Conservation (phyloP, 2,113 vertebrate species). For the Grus americana region DNA sequence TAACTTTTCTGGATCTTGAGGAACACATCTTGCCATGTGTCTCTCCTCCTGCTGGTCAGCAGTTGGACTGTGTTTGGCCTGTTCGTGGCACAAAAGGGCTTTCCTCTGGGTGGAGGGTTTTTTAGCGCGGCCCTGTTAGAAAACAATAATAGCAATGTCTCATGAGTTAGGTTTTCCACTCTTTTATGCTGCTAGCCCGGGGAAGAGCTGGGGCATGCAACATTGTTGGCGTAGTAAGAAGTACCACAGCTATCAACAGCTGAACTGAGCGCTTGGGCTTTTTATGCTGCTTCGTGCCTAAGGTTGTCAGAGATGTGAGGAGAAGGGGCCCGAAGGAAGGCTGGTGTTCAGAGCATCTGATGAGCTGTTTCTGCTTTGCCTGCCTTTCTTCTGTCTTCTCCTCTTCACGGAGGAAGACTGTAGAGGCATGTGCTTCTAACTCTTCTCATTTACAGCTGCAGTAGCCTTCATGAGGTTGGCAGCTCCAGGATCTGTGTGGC, state of each 20-base stretch:
- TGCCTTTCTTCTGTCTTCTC: neutral
- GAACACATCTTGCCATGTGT: neutral
- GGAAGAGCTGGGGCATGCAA: neutral
- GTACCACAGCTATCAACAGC: neutral
- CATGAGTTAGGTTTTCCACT: neutral
- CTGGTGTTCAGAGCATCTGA: neutral
- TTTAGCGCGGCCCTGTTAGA: neutral
- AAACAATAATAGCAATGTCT: neutral
- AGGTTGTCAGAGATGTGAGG: neutral
- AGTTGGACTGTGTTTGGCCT: neutral
- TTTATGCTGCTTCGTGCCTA: neutral
- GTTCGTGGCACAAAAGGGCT: neutral
- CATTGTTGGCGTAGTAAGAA: neutral
- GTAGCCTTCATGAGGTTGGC: neutral
- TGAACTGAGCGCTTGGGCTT: neutral
- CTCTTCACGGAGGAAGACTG: neutral
- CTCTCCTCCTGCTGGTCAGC: neutral
- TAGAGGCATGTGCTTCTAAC: neutral
- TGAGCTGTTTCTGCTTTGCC: constrained; percentile 3
- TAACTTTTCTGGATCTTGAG: neutral
- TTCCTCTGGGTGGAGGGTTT: neutral
- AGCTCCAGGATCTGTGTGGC: neutral
- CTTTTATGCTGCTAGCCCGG: neutral
- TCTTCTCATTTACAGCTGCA: neutral
- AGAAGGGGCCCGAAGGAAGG: neutral